phyloP scores from a whole-genome alignment of 2,113 vertebrate species.

The Rhombomys opimus region DNA sequence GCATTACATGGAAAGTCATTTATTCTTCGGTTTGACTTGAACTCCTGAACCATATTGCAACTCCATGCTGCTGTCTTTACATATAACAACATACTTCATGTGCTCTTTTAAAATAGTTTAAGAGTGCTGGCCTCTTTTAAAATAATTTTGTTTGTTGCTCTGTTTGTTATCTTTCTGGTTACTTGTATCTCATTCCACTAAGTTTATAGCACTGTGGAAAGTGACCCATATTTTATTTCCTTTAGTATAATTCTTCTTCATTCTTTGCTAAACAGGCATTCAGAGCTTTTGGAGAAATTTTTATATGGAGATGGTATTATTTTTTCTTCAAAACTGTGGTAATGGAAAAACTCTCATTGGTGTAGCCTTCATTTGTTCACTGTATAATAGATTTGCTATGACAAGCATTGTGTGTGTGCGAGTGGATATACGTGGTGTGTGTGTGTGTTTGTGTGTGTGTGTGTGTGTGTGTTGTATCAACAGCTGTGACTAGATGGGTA shows the following conservation, averaged over 20 bases:
- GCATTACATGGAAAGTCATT: conserved; percentile 72
- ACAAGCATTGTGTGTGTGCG: neutral
- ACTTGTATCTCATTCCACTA: conserved; percentile 65
- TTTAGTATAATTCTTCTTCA: conserved; percentile 64
- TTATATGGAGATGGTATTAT: conserved; percentile 26
- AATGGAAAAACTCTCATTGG: neutral
- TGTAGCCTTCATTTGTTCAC: neutral
- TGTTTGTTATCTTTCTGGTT: conserved; percentile 64
- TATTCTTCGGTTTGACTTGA: conserved; percentile 78
- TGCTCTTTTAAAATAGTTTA: no score
- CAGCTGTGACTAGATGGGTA: neutral
- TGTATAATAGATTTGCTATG: neutral
- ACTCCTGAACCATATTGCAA: conserved; percentile 71
- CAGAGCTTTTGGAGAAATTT: conserved; percentile 68
- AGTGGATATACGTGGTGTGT: neutral
- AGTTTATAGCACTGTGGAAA: conserved; percentile 68
- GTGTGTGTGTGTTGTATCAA: no score
- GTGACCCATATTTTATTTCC: conserved; percentile 73
- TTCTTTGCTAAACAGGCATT: conserved; percentile 70
- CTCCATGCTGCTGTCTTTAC: conserved; percentile 62
- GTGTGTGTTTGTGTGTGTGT: neutral
- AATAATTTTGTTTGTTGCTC: conserved; percentile 65
- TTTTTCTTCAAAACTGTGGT: neutral
- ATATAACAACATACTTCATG: conserved; percentile 73
- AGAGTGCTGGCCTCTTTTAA: conserved; percentile 69